Base-by-base conservation (phyloP, 2,113 vertebrate species). In the Asarcornis scutulata region DNA sequence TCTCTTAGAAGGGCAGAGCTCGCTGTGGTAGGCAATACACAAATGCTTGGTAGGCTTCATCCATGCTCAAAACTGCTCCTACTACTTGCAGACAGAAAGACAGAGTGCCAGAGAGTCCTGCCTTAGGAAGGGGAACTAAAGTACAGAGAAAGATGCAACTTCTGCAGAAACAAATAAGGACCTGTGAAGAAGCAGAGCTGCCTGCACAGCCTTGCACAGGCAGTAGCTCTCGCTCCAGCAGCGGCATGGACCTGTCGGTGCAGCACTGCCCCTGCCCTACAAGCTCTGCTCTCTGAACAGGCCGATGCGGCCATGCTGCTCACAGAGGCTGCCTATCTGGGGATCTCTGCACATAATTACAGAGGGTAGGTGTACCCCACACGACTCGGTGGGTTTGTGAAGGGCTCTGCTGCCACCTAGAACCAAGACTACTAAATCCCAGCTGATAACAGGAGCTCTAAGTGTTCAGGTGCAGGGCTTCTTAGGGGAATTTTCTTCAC, bases 321-420 rank as follows among this genome's bases (percentile, higher is more conserved):
- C 4, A 46, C 38, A 52, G 55, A 74, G 60, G n/a, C 1, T 13
- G 62, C 40, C 38, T 3, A 10, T 3, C 67, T 23, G 0, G 50
- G 38, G 5, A 11, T 11, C 82, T 63, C 56, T 58, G 83, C 27
- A 4, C 17, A 1, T 46, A 22, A 15, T 6, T 10, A 6, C 34
- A 15, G 69, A 78, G 80, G 36, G 64, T 14, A 86, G 80, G 73
- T 84, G 88, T 5, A 60, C 83, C 94, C 91, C 77, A 46, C 1
- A 1, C 3, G 14, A 0, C 60, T 25, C 77, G 2, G 25, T 63
- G 31, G 31, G 20, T 13, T 93, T 94, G 22, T 75, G 94, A 93
- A 97, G 92, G 92, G 74, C 74, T 95, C 67, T 96, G 96, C 95
- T 96, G 96, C 92, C 96, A 97, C 86, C 94, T 95, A 95, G 95